Evolutionary conservation across 2,888 invertebrate genomes (phyloP), one percentile per base, ranked within the genome.

Genomic region (Villa cingulata): DNA sequence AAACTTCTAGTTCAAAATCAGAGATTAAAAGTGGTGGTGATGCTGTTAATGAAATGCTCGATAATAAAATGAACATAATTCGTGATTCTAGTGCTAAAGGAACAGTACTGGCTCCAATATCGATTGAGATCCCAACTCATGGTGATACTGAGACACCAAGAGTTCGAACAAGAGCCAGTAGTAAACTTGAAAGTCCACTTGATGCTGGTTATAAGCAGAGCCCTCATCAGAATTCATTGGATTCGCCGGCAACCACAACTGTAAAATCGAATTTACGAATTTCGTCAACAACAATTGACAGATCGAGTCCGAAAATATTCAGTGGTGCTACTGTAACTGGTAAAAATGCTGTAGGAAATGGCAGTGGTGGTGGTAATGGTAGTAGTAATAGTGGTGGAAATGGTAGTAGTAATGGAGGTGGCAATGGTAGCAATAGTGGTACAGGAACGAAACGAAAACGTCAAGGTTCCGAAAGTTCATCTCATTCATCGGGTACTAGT

Each of bases 61-160:
- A n/a, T 27, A 27, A 27, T 27, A 27, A 27, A 9, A 27, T 9
- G 10, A 32, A 32, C 10, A 10, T 10, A 9, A 12, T 32, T 14
- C 17, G 36, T 29, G 19, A 46, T 37, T 32, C 42, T 37, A 20
- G 27, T 19, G 37, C 10, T 27, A 51, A 69, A 5, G 72, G 72
- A 53, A 62, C 72, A 63, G 71, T 83, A 43, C 70, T 86, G 38
- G 84, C 86, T 60, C 87, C 88, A 62, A 74, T 89, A 57, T 74
- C 87, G 2, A 89, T 89, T 57, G 89, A 89, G 64, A 89, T 89
- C 57, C 89, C 89, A 5, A 68, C 70, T 41, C 66, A 75, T 51
- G 63, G 72, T 57, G 67, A 68, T 34, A 45, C 55, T 51, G 62
- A 69, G 61, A 50, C 70, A 59, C 70, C 72, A 15, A 74, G 77